A percentile compares a stretch with the other conserved stretches of the same genome.
Evolutionary conservation across 1,140 invertebrate genomes (phyloP).

Genomic region (Schlechtendalia chinensis): DNA sequence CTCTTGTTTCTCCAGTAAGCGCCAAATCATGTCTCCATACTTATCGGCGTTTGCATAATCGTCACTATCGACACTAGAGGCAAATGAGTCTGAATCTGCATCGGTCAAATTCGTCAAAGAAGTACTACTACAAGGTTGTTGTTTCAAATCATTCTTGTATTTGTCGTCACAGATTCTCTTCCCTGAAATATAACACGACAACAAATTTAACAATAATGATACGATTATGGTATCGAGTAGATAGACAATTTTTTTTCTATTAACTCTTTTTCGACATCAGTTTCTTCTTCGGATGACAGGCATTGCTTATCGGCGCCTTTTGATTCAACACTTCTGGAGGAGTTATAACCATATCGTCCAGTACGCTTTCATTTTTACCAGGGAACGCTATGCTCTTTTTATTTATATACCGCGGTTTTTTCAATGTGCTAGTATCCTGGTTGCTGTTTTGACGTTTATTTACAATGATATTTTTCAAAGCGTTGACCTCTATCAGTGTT

Average conservation of each 20-base stretch:
- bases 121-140: background rate
- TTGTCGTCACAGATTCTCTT: background rate
- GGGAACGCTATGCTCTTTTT: background rate
- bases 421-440: background rate
- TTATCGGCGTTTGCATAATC: background rate
- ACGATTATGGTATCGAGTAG: too few relatives aligned
- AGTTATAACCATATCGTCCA: conserved; percentile 8
- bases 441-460: background rate
- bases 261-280: background rate
- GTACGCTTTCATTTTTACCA: conserved; percentile 15
- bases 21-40: background rate
- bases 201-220: too few relatives aligned
- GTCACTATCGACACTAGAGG: background rate
- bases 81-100: background rate
- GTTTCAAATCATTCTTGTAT: background rate
- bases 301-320: too few relatives aligned
- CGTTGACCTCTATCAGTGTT: background rate
- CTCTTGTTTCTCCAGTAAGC: background rate
- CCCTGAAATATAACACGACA: too few relatives aligned
- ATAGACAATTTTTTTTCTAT: too few relatives aligned
- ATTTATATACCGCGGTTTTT: conserved; percentile 9
- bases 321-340: background rate
- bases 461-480: background rate
- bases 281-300: background rate
- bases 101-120: background rate